Percentiles rank a stretch among this genome's conserved stretches.
phyloP scores from a whole-genome alignment of 2,888 invertebrate species.

The Orthonevra nobilis region DNA sequence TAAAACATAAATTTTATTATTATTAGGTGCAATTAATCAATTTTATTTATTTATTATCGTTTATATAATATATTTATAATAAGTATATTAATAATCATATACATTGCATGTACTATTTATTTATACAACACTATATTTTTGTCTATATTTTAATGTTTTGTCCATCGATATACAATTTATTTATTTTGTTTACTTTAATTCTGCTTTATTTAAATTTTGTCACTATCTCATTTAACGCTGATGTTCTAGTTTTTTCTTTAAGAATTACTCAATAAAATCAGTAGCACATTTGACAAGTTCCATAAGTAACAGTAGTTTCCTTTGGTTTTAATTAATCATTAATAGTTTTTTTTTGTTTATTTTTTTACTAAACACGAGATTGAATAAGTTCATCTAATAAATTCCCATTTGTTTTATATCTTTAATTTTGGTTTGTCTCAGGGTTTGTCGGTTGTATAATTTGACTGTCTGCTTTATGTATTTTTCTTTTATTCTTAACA shows the following conservation, averaged over 20 bases:
- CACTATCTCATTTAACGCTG: constrained; percentile 21
- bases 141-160: constrained; percentile 62
- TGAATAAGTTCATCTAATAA: constrained; percentile 37
- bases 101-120: constrained; percentile 71
- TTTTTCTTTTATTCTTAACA: background rate
- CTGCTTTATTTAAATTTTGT: constrained; percentile 18
- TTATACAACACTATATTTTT: constrained; percentile 69
- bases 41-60: constrained; percentile 79
- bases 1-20: constrained; percentile 75
- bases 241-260: constrained; percentile 27
- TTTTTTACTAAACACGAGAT: constrained; percentile 37
- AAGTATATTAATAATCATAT: constrained; percentile 73
- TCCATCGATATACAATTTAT: constrained; percentile 67
- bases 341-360: constrained; percentile 29
- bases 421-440: too few relatives aligned
- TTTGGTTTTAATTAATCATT: too few relatives aligned
- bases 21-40: constrained; percentile 78
- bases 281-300: constrained; percentile 44
- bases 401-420: constrained; percentile 38
- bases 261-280: constrained; percentile 55
- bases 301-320: constrained; percentile 5
- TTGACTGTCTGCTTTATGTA: constrained; percentile 39
- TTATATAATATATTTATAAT: constrained; percentile 77
- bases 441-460: constrained; percentile 37
- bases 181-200: constrained; percentile 44